Evolutionary conservation across 2,888 invertebrate genomes (phyloP).

Genomic region (Agonopterix heracliana): DNA sequence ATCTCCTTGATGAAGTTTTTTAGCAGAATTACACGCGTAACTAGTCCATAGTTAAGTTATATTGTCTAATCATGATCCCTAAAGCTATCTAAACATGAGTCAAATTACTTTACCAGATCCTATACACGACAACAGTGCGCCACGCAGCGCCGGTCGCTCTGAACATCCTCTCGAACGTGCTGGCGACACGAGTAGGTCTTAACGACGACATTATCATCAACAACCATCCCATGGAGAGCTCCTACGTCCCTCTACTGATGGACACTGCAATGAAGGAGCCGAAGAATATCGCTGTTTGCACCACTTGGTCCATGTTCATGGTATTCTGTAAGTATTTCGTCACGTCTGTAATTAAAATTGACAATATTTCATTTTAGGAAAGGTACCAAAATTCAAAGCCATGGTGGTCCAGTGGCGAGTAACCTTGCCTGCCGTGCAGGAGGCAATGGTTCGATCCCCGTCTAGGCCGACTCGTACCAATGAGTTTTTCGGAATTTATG

Average conservation of each 20-base stretch:
- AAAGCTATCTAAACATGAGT: too few species aligned
- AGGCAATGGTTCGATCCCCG: too few species aligned
- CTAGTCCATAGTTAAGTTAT: not conserved
- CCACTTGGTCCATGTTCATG: constrained; percentile 25
- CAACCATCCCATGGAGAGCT: constrained; percentile 32
- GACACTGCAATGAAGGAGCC: constrained; percentile 11
- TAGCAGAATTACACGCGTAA: too few species aligned
- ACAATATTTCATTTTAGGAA: too few species aligned
- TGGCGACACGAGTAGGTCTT: constrained; percentile 24
- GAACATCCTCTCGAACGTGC: constrained; percentile 63
- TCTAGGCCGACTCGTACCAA: too few species aligned
- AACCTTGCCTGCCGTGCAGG: too few species aligned
- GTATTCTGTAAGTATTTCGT: constrained; percentile 29
- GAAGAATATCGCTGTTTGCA: constrained; percentile 10
- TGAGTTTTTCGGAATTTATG: too few species aligned
- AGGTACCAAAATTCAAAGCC: too few species aligned
- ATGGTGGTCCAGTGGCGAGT: too few species aligned
- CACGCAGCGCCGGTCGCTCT: constrained; percentile 74
- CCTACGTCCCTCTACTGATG: not conserved
- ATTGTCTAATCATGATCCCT: not conserved
- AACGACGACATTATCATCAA: constrained; percentile 25
- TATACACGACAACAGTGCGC: constrained; percentile 68
- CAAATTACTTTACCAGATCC: constrained; percentile 25
- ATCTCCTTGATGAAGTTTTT: not conserved
- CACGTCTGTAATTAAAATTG: too few species aligned